A percentile compares a stretch with the other conserved stretches of the same genome.
These are phyloP conservation scores for Tinea trinotella DNA, from an alignment of 2,888 invertebrate species.

Conservation along the genomic window DNA sequence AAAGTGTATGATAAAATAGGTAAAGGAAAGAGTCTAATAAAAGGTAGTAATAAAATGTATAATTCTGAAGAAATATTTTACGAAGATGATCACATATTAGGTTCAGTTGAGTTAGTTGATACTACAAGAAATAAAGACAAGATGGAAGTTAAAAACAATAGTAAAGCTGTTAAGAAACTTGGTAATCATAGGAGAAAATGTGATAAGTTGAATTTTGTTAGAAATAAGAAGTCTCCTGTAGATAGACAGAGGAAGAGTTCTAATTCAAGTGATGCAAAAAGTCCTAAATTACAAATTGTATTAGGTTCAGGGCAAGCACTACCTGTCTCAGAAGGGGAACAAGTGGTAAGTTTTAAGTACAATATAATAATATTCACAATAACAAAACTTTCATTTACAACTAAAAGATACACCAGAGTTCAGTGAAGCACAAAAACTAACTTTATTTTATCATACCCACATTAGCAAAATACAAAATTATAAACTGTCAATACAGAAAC, in stretches of 20 bases:
- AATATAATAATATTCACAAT: no score
- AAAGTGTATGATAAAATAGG: no score
- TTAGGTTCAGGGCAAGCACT: slow-evolving; percentile 68
- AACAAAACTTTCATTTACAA: no score
- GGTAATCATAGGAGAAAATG: slow-evolving; percentile 62
- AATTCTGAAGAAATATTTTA: slow-evolving; percentile 47
- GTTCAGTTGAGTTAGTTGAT: slow-evolving; percentile 50
- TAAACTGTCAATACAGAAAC: no score
- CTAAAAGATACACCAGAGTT: no score
- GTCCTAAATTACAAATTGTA: slow-evolving; percentile 62
- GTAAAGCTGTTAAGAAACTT: slow-evolving; percentile 44
- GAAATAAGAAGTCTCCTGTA: background rate
- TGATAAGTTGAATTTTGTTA: slow-evolving; percentile 30
- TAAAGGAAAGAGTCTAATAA: slow-evolving; percentile 30
- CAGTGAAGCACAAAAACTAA: no score
- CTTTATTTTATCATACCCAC: no score
- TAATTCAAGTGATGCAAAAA: slow-evolving; percentile 49
- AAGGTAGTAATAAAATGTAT: slow-evolving; percentile 22
- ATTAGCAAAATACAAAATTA: no score
- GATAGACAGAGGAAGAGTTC: slow-evolving; percentile 9
- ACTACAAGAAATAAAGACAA: slow-evolving; percentile 38
- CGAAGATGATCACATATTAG: slow-evolving; percentile 51
- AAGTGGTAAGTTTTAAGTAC: slow-evolving; percentile 73
- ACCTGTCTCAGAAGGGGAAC: slow-evolving; percentile 72
- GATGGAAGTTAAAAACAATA: slow-evolving; percentile 28